Evolutionary conservation across 2,113 vertebrate species (phyloP).

Genomic region (Symphodus melops): DNA sequence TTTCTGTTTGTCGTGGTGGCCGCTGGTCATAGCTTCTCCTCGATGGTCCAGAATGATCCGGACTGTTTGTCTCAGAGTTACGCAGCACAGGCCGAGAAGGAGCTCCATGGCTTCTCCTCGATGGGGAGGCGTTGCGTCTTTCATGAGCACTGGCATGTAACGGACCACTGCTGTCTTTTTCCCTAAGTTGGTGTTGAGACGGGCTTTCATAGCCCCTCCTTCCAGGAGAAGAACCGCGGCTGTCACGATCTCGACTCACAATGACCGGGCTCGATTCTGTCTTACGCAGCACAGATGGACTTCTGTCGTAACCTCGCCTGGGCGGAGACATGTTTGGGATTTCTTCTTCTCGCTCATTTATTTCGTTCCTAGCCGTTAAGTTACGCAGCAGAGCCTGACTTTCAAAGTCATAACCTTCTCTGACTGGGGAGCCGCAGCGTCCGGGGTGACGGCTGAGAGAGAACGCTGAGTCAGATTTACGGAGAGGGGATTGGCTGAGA

Average conservation of each 20-base stretch:
- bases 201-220: slow-evolving; percentile 56
- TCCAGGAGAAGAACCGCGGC: slow-evolving; percentile 57
- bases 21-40: slow-evolving; percentile 51
- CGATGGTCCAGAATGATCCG: slow-evolving; percentile 48
- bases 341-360: slow-evolving; percentile 45
- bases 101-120: slow-evolving; percentile 58
- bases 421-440: slow-evolving; percentile 77
- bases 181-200: slow-evolving; percentile 50
- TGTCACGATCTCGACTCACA: slow-evolving; percentile 38
- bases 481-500: slow-evolving; percentile 49
- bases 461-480: slow-evolving; percentile 66
- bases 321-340: slow-evolving; percentile 30
- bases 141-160: slow-evolving; percentile 36
- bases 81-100: slow-evolving; percentile 58
- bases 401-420: slow-evolving; percentile 78
- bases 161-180: slow-evolving; percentile 47
- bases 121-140: slow-evolving; percentile 73
- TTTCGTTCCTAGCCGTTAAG: slow-evolving; percentile 51
- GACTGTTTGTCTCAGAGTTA: slow-evolving; percentile 59
- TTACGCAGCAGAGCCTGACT: slow-evolving; percentile 71
- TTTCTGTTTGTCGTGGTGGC: slow-evolving; percentile 49
- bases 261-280: slow-evolving; percentile 50
- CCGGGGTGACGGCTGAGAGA: slow-evolving; percentile 61
- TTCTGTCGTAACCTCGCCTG: slow-evolving; percentile 43
- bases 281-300: slow-evolving; percentile 66